Base-by-base conservation (phyloP, 2,113 vertebrate genomes). In the Lasiurus borealis region DNA sequence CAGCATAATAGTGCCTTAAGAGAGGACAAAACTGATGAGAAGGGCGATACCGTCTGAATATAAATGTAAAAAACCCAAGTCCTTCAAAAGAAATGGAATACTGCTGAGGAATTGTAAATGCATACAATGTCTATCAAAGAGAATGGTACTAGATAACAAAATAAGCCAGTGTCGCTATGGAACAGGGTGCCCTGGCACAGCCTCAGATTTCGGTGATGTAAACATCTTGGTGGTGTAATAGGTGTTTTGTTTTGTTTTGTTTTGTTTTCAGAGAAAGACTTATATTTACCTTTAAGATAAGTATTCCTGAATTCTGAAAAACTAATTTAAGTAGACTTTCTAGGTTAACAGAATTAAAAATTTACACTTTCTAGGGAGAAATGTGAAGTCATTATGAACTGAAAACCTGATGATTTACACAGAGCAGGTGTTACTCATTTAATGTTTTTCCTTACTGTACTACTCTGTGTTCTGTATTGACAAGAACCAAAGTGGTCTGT, bases 221-320 rank as follows among this genome's bases (percentile, higher is more conserved):
- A 92, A 34, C 7, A 34, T 29, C 14, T 82, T n/a, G 14, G 54
- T 62, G 11, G 2, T 16, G 0, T 44, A 72, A 36, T 9, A 11
- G 52, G 3, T 8, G 8, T 16, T 48, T 59, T 25, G 6, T 57
- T 57, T 57, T 57, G 19, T 57, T 54, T 54, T 54, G 3, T 18
- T 54, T 34, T 23, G 80, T 69, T 52, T 36, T 57, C 48, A 80
- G 29, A 81, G n/a, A 75, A 88, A 88, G n/a, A 78, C 62, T 62
- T 64, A 57, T 23, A 46, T 69, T 71, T 88, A 13, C 21, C 52
- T 88, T 81, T 62, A 46, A 27, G 59, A 81, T 44, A 64, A 18
- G 48, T 21, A 62, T 81, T n/a, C 14, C 14, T 82, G 80, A 19
- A 50, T 88, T 73, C 68, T 72, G 59, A 40, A n/a, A 92, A 90